These are phyloP conservation scores for Cherax quadricarinatus DNA, from an alignment of 1,140 invertebrate genomes.

Conservation along the genomic window DNA sequence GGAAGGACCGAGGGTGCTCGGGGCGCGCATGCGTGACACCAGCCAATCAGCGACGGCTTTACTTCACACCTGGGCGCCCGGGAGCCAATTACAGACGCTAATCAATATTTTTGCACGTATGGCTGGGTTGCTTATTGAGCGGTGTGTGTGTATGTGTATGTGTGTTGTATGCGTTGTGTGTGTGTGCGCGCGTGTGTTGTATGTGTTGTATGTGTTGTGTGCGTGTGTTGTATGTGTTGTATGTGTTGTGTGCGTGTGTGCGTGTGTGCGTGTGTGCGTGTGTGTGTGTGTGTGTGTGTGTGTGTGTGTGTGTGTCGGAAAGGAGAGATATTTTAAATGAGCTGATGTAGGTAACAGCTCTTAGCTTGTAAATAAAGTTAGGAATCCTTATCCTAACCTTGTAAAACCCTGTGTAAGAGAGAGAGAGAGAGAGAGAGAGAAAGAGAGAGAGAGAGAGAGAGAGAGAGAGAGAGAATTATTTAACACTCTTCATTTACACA, in stretches of 20 bases:
- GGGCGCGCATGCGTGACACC: slow-evolving; percentile 35
- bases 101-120: slow-evolving; percentile 68
- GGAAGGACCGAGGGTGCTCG: not conserved
- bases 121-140: slow-evolving; percentile 60
- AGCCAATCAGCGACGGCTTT: slow-evolving; percentile 53
- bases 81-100: slow-evolving; percentile 63
- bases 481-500: too few species aligned
- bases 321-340: too few species aligned
- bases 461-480: not conserved
- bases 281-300: not conserved
- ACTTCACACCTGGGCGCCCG: slow-evolving; percentile 63
- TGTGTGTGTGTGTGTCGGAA: too few species aligned
- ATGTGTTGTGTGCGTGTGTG: too few species aligned
- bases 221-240: too few species aligned
- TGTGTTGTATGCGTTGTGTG: too few species aligned
- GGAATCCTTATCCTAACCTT: too few species aligned
- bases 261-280: not conserved
- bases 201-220: too few species aligned
- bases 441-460: not conserved
- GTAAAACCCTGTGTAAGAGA: not conserved
- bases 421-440: not conserved
- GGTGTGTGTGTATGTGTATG: not conserved
- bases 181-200: too few species aligned
- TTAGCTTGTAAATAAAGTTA: too few species aligned
- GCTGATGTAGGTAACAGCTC: too few species aligned